Conservation (phyloP, 2,888 invertebrate species). For the Sussaba pulchella region DNA sequence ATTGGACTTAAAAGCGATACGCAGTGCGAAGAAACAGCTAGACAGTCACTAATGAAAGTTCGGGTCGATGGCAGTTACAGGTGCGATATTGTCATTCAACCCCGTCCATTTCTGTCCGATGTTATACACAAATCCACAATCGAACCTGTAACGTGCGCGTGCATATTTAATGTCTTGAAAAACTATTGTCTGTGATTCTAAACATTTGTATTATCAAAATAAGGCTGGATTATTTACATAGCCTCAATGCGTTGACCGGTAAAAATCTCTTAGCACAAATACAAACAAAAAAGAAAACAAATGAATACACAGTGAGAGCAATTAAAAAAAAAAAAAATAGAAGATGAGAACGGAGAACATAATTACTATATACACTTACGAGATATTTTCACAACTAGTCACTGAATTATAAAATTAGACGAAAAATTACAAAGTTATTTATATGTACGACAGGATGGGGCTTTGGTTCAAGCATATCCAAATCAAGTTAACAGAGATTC, state of each 20-base stretch:
- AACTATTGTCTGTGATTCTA: conserved; percentile 71
- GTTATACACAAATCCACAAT: conserved; percentile 35
- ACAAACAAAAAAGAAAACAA: conserved; percentile 15
- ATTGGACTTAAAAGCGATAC: background rate
- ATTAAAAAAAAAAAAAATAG: conserved; percentile 12
- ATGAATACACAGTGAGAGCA: conserved; percentile 23
- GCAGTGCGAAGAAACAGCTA: background rate
- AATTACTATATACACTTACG: conserved; percentile 27
- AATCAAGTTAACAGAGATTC: conserved; percentile 2
- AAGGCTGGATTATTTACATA: conserved; percentile 50
- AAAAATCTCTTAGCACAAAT: conserved; percentile 41
- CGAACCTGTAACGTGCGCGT: conserved; percentile 31
- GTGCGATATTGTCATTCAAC: conserved; percentile 63
- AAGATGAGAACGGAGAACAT: background rate
- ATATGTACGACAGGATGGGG: conserved; percentile 3
- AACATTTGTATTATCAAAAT: conserved; percentile 61
- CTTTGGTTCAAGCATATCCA: background rate
- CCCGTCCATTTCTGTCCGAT: conserved; percentile 67
- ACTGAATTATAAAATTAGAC: conserved; percentile 24
- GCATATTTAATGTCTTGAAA: conserved; percentile 58
- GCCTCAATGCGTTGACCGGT: conserved; percentile 39
- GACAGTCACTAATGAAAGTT: conserved; percentile 40
- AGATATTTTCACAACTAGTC: conserved; percentile 36
- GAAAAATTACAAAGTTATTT: conserved; percentile 11
- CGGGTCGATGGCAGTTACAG: conserved; percentile 47